Evolutionary conservation across 1,140 invertebrate genomes (phyloP), one percentile per base, ranked within the genome.

Genomic region (Berghia stephanieae): DNA sequence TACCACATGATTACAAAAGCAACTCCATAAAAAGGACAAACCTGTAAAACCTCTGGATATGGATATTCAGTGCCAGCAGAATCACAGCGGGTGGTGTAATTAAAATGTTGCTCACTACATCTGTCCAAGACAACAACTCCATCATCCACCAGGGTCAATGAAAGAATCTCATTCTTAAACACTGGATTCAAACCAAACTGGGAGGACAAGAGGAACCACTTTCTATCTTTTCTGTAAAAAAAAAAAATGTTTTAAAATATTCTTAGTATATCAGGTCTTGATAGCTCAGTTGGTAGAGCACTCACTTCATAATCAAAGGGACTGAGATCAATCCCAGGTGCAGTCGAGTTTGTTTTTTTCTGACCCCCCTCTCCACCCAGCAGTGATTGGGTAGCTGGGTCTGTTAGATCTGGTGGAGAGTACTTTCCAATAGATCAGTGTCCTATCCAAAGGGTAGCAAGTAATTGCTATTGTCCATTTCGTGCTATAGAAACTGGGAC

Each of bases 101-200:
- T 93, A 83, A 91, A 91, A 31, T 87, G 85, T 81, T 89, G 91
- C 57, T 34, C 36, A 10, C 34, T 85, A 89, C 93, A 93, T 43
- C 89, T 88, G 68, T 93, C 91, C 57, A 96, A 85, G 57, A 95
- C 87, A 75, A 95, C 88, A 46, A 87, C 79, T 5, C 73, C 55
- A 24, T 55, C 72, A 38, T 81, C 79, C 5, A 49, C 43, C 31
- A 87, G 84, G 0, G 92, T 91, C 72, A 92, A 91, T 89, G 80
- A 93, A 88, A 92, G 90, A 42, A 96, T 88, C 84, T 93, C 92
- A 81, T 93, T 90, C 76, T 92, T 88, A 85, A 95, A 95, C 84
- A 94, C 93, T 43, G 92, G 90, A 83, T 95, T 93, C 31, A 97
- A 92, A 86, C 96, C 96, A 6, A 93, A 90, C 89, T 97, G 95